Evolutionary conservation across 2,113 vertebrate species (phyloP).

Genomic region (Protobothrops mucrosquamatus): DNA sequence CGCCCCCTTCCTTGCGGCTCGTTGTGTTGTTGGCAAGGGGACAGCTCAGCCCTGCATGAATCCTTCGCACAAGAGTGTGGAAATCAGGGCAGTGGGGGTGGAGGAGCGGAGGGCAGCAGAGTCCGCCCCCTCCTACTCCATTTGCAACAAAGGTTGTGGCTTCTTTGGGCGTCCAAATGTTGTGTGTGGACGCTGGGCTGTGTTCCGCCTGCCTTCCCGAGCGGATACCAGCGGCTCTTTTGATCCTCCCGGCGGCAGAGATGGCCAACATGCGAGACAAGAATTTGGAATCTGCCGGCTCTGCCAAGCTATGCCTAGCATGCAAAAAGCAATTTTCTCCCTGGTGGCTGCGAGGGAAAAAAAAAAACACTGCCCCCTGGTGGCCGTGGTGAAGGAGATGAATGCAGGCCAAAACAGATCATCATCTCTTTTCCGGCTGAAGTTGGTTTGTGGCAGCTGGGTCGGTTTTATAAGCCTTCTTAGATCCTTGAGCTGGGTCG

Average conservation of each 20-base stretch:
- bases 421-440: too few relatives aligned
- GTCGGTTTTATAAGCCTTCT: background rate
- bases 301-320: background rate
- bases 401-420: background rate
- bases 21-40: background rate
- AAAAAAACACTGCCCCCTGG: rapidly evolving
- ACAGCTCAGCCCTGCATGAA: background rate
- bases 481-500: background rate
- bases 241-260: constrained; percentile 13
- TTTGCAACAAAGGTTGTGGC: background rate
- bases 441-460: background rate
- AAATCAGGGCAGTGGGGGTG: background rate
- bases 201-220: background rate
- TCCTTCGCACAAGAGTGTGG: background rate
- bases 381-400: background rate
- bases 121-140: too few relatives aligned
- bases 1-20: background rate
- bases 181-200: background rate
- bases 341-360: rapidly evolving
- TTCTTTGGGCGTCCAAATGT: background rate
- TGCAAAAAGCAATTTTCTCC: rapidly evolving
- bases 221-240: constrained; percentile 2
- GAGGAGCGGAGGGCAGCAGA: background rate
- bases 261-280: background rate
- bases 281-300: background rate